Conservation (phyloP, 2,113 vertebrate genomes). For the Emberiza fucata region DNA sequence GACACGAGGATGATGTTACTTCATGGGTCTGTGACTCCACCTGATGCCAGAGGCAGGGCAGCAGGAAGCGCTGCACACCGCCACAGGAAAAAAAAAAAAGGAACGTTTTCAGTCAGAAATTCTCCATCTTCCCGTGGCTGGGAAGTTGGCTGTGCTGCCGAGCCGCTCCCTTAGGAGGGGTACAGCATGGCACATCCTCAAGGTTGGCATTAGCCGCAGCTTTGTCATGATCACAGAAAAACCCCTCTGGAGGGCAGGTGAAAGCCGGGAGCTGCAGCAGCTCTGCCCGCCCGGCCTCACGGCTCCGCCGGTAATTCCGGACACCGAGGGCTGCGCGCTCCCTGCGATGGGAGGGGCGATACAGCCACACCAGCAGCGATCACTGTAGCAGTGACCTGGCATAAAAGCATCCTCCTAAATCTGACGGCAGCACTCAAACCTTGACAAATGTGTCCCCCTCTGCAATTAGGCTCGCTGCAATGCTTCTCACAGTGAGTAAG, state of each 20-base stretch:
- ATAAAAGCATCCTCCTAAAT: not conserved
- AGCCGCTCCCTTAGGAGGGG: not conserved
- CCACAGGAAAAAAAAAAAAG: not conserved
- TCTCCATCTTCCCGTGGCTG: not conserved
- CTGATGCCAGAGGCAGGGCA: not conserved
- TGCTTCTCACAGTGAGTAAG: not conserved
- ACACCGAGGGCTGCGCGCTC: not conserved
- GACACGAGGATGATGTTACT: not conserved
- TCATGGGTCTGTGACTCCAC: not conserved
- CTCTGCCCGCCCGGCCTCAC: not conserved
- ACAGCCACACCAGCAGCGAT: not conserved
- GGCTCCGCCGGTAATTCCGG: rapidly evolving
- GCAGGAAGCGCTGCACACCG: not conserved
- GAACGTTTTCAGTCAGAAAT: not conserved
- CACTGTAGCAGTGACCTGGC: slow-evolving; percentile 43
- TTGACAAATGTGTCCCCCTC: not conserved
- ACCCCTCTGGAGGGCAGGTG: not conserved
- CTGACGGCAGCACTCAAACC: not conserved
- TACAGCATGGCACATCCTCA: not conserved
- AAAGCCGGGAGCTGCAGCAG: not conserved
- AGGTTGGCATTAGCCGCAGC: not conserved
- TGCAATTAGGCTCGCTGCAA: not conserved
- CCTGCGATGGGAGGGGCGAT: not conserved
- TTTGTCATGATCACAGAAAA: not conserved
- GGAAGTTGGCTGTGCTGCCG: not conserved